phyloP scores from a whole-genome alignment of 2,113 vertebrate genomes.

The Megalops atlanticus region DNA sequence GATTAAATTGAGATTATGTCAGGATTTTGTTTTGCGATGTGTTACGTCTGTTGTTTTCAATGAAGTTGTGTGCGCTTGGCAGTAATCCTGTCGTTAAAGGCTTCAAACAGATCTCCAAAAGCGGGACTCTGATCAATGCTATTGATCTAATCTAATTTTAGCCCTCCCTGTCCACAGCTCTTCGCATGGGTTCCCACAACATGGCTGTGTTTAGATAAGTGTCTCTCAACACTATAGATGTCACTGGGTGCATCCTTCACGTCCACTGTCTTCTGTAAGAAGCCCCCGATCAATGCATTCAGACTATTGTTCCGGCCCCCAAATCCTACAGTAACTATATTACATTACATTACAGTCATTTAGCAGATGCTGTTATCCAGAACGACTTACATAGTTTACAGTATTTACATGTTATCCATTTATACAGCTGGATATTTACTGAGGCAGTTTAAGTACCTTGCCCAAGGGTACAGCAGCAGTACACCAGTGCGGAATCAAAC shows the following conservation, averaged over 20 bases:
- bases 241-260: no score
- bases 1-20: conserved; percentile 21
- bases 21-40: not conserved
- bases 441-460: no score
- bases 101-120: conserved; percentile 36
- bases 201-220: conserved; percentile 36
- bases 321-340: no score
- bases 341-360: no score
- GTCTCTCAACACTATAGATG: conserved; percentile 5
- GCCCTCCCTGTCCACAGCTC: conserved; percentile 34
- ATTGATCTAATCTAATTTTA: conserved; percentile 65
- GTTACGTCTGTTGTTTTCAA: not conserved
- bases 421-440: no score
- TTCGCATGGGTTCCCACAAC: conserved; percentile 12
- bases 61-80: conserved; percentile 35
- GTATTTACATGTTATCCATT: no score
- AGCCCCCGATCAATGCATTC: no score
- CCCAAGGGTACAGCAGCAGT: no score
- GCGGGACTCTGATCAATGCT: conserved; percentile 60
- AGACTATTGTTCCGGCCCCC: no score
- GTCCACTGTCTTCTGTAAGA: not conserved
- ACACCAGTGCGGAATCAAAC: no score
- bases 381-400: no score
- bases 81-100: conserved; percentile 42
- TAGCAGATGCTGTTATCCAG: no score